Base-by-base conservation (phyloP, 2,113 vertebrate species). In the Odocoileus virginianus region DNA sequence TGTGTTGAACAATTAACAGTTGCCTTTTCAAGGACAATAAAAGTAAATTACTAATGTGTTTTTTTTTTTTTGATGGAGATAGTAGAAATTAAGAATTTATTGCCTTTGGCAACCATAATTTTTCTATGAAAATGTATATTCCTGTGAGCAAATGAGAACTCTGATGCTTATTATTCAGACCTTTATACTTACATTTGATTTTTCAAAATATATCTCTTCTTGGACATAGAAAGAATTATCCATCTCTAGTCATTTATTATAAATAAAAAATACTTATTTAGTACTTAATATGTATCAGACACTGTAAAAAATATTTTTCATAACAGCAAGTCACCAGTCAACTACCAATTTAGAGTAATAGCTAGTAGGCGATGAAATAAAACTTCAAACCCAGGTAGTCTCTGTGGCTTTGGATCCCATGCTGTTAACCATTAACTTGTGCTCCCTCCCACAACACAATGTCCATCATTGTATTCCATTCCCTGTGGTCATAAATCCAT, bases 111-210 rank as follows among this genome's bases (percentile, higher is more conserved):
- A 43, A 52, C 57, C 60, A 27, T 27, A 79, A 54, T 61, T 97
- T 93, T 89, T 36, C 79, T 33, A 61, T 88, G 96, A 92, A 94
- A 89, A 57, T 95, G 21, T 86, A 10, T 86, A 55, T 85, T 25
- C 14, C 23, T 83, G 23, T 86, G 67, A 95, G 47, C 45, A 88
- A 83, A 88, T 74, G 61, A 64, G 27, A 94, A 74, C 30, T 86
- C n/a, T 81, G 50, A 71, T 60, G 52, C 52, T 89, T 89, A 45
- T 45, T 81, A 84, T 85, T 82, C 74, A 91, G 25, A 3, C n/a
- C 87, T 96, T 91, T 71, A 36, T 82, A 71, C 58, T 91, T 82
- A 50, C 16, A 28, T 54, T 90, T 96, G 55, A 21, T 50, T 89
- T 96, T 93, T 78, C 7, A 89, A 85, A 93, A 64, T 78, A 7